These are phyloP conservation scores for Cecropterus lyciades DNA, from an alignment of 1,140 invertebrate species.

Conservation along the genomic window DNA sequence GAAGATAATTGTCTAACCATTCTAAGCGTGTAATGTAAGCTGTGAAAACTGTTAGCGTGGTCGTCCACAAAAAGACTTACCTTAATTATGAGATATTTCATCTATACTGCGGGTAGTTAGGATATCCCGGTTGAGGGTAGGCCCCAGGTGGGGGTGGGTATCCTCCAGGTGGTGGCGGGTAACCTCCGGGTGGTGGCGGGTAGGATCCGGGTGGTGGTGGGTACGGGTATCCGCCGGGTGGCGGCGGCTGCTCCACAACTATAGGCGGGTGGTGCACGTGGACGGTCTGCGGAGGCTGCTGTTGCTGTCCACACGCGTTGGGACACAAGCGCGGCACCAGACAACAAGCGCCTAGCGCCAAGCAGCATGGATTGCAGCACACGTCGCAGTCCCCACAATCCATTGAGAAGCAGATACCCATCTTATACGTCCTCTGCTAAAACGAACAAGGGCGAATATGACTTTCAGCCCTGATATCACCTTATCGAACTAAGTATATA, in stretches of 20 bases:
- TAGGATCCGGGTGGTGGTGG: constrained; percentile 52
- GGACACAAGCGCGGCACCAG: constrained; percentile 71
- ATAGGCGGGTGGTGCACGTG: constrained; percentile 66
- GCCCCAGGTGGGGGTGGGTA: constrained; percentile 57
- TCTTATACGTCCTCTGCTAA: constrained; percentile 60
- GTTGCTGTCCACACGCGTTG: constrained; percentile 72
- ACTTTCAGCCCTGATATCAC: constrained; percentile 36
- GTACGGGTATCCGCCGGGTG: constrained; percentile 54
- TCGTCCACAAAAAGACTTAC: constrained; percentile 60
- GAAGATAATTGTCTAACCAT: not conserved
- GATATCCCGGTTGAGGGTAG: constrained; percentile 46
- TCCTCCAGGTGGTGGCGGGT: constrained; percentile 47
- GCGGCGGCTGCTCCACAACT: constrained; percentile 60
- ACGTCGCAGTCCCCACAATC: constrained; percentile 72
- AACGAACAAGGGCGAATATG: constrained; percentile 45
- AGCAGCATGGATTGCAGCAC: constrained; percentile 70
- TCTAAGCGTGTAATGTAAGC: not conserved
- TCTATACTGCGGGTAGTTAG: constrained; percentile 53
- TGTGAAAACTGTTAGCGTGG: constrained; percentile 20
- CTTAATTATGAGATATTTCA: constrained; percentile 54
- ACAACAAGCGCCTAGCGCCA: constrained; percentile 73
- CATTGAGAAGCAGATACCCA: constrained; percentile 76
- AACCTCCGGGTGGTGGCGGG: constrained; percentile 44
- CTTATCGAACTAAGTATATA: constrained; percentile 37
- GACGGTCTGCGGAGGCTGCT: constrained; percentile 62